Evolutionary conservation across 2,888 invertebrate genomes (phyloP), one percentile per base, ranked within the genome.

Genomic region (Acanthosepion esculentum): DNA sequence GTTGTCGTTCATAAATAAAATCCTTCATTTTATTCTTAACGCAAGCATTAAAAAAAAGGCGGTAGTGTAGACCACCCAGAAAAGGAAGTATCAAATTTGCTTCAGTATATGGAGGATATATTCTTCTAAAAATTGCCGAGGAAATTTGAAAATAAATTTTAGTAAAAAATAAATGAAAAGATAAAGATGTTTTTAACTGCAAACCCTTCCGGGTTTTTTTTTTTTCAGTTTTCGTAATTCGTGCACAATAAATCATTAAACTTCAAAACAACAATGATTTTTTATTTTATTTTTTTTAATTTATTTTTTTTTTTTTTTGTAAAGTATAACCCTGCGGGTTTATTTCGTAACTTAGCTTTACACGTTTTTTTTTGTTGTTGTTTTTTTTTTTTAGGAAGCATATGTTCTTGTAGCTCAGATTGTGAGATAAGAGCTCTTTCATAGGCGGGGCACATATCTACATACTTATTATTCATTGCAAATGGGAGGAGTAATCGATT

Each of bases 1-100:
- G 59, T 23, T 59, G 59, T 59, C 59, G 20, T 59, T 23, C 59
- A 59, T 59, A 59, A 23, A 59, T 59, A 59, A 59, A 59, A 23
- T 59, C 59, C 26, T 59, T 23, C 59, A 59, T 59, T 20, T 59
- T 59, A 23, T 59, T 59, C 59, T 59, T 23, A 59, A 23, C 5
- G 23, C 23, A 23, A 20, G 20, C n/a, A 29, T n/a, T 8, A 78
- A n/a, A 29, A 78, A 78, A 78, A 15, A 1, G 29, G 29, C 78
- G 1, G 10, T n/a, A 78, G 29, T 78, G 29, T 78, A n/a, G 78
- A 78, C 78, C 78, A 78, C 78, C 78, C 78, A 78, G n/a, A 78
- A n/a, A 78, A 78, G n/a, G 78, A 78, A 78, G 78, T 78, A 78
- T 78, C 78, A 78, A 78, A 78, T 78, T 29, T 78, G 78, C 29